These are phyloP conservation scores for Leptinotarsa haldemani DNA, from an alignment of 2,888 invertebrate species.

Conservation along the genomic window DNA sequence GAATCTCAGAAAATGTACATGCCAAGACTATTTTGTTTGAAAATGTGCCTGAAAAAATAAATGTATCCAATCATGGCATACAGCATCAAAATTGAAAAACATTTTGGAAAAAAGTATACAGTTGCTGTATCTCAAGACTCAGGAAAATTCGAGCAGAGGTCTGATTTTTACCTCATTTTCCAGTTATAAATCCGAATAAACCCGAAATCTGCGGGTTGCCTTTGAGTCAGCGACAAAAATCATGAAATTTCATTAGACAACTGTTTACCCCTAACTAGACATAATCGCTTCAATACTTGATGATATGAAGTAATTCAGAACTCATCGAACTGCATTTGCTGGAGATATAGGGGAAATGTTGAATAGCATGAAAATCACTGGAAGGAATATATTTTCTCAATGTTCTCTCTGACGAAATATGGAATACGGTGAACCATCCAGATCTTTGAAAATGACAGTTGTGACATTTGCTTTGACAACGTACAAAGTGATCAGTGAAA, in stretches of 20 bases:
- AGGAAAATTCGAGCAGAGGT: no score
- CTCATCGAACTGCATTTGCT: slow-evolving; percentile 18
- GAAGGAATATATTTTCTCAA: slow-evolving; percentile 7
- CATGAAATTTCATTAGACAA: not conserved
- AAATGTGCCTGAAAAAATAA: not conserved
- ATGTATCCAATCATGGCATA: not conserved
- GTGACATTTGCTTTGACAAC: slow-evolving; percentile 19
- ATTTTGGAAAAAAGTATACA: no score
- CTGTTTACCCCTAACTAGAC: not conserved
- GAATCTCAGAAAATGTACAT: not conserved
- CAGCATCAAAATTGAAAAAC: not conserved
- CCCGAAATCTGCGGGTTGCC: no score
- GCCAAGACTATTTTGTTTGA: slow-evolving; percentile 1
- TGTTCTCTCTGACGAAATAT: slow-evolving; percentile 11
- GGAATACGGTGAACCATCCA: not conserved
- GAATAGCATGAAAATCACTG: slow-evolving; percentile 8
- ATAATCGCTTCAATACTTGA: slow-evolving; percentile 1
- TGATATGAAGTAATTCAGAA: not conserved
- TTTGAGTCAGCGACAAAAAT: no score
- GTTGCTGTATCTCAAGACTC: no score
- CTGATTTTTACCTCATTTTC: no score
- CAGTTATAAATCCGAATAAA: no score
- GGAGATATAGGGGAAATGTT: slow-evolving; percentile 18
- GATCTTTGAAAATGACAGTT: slow-evolving; percentile 7
- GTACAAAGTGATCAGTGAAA: not conserved